Conservation (phyloP, 2,113 vertebrate genomes). For the Ovis canadensis region DNA sequence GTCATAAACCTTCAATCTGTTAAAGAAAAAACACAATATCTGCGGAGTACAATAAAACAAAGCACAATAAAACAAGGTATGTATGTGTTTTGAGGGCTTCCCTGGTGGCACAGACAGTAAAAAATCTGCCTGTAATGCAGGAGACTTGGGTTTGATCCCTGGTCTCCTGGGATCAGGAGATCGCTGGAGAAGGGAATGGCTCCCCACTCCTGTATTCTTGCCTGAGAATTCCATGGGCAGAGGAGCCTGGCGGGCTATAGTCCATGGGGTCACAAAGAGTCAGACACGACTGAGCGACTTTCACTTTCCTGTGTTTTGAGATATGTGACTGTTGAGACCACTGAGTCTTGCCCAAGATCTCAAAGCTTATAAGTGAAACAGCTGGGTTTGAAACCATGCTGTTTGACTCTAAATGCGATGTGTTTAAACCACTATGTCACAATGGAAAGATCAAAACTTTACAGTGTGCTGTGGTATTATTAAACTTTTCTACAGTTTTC, state of each 20-base stretch:
- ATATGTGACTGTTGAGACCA: not conserved
- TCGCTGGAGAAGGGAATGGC: no score
- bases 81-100: not conserved
- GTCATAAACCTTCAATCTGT: not conserved
- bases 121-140: not conserved
- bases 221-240: not conserved
- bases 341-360: not conserved
- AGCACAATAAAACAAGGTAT: not conserved
- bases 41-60: not conserved
- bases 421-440: accelerated
- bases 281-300: not conserved
- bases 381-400: not conserved
- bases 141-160: not conserved
- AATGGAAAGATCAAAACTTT: not conserved
- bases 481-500: not conserved
- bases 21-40: not conserved
- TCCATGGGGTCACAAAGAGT: not conserved
- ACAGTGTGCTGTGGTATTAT: not conserved
- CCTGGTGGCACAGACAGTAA: not conserved
- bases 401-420: not conserved
- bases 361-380: not conserved
- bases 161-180: no score
- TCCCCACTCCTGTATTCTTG: not conserved
- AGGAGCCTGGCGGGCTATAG: not conserved
- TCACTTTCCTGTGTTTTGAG: not conserved